These are phyloP conservation scores for Garrulus glandarius DNA, from an alignment of 2,797 vertebrate species.

Conservation along the genomic window DNA sequence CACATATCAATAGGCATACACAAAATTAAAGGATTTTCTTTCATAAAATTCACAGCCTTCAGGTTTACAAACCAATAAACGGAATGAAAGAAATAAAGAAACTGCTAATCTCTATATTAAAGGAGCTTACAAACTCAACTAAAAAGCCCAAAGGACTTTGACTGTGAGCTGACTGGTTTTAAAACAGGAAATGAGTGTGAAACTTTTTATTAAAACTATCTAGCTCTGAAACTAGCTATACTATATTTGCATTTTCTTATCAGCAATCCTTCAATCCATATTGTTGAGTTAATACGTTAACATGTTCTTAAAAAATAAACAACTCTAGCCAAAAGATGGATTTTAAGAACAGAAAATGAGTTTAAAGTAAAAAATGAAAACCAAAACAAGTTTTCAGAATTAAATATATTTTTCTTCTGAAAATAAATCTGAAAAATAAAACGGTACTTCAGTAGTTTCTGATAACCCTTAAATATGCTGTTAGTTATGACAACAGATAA, in stretches of 20 bases:
- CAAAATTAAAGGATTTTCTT: conserved; percentile 48
- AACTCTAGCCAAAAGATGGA: background rate
- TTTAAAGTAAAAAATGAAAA: background rate
- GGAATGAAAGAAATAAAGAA: background rate
- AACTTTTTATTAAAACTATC: background rate
- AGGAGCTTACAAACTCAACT: background rate
- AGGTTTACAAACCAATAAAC: conserved; percentile 18
- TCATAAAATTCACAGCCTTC: conserved; percentile 52
- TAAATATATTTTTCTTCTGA: background rate
- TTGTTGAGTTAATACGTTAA: background rate
- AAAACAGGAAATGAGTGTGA: background rate
- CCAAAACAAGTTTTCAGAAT: background rate
- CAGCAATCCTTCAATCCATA: background rate
- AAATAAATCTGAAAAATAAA: background rate
- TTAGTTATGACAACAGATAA: background rate
- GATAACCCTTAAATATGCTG: background rate
- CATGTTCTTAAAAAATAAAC: background rate
- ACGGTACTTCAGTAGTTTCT: background rate
- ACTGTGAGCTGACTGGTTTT: background rate
- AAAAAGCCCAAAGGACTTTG: background rate
- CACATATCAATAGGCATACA: conserved; percentile 7
- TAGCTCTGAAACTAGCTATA: background rate
- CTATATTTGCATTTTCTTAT: background rate
- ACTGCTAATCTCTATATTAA: background rate
- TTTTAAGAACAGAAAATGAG: background rate